These are phyloP conservation scores for Actinia tenebrosa DNA, from an alignment of 64 coral and sea anemone species.

Conservation along the genomic window DNA sequence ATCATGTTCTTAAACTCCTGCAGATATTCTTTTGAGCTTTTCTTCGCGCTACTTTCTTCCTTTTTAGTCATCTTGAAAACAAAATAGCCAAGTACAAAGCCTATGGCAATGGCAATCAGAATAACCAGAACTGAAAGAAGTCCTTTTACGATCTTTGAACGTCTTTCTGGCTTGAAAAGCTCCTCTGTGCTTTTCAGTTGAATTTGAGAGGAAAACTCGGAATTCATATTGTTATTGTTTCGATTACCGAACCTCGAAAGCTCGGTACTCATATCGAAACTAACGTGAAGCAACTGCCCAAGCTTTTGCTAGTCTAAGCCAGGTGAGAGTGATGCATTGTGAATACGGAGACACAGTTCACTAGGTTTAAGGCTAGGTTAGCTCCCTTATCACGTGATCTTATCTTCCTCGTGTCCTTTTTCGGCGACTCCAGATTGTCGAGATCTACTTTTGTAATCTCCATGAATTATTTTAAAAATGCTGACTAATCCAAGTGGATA, in stretches of 20 bases:
- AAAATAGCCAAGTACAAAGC: conserved; percentile 39
- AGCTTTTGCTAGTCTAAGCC: neutral
- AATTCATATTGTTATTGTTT: neutral
- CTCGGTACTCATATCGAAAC: neutral
- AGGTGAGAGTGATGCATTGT: neutral
- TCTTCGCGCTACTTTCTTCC: neutral
- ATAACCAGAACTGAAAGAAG: neutral
- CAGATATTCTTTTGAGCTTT: neutral
- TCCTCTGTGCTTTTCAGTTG: conserved; percentile 14
- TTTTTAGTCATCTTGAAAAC: neutral
- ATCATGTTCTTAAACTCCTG: conserved; percentile 25
- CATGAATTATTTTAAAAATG: conserved; percentile 14
- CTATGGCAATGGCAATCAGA: conserved; percentile 1
- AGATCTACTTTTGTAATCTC: conserved; percentile 3
- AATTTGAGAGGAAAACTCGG: neutral
- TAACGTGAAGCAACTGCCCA: neutral
- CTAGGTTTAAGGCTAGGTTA: neutral
- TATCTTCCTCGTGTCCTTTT: neutral
- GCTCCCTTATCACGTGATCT: neutral
- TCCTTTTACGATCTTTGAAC: neutral
- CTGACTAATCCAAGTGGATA: neutral
- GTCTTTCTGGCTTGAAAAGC: neutral
- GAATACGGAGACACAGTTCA: neutral
- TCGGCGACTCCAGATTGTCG: neutral
- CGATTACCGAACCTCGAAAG: neutral